These are phyloP conservation scores for Metalampra italica DNA, from an alignment of 2,888 invertebrate species.

Conservation along the genomic window DNA sequence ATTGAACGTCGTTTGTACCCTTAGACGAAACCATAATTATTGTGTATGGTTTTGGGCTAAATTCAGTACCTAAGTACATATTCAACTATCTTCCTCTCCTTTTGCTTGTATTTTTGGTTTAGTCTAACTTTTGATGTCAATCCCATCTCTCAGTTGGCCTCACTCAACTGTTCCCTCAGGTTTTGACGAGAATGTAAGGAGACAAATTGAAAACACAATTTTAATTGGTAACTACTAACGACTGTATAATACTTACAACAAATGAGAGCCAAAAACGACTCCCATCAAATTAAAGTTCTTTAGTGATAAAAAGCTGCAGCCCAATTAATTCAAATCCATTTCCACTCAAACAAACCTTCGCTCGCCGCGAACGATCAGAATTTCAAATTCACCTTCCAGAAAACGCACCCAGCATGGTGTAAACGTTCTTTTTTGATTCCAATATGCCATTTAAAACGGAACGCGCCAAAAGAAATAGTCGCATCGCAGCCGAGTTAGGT, in stretches of 20 bases:
- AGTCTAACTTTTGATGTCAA: too few species aligned
- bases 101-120: too few species aligned
- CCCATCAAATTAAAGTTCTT: slow-evolving; percentile 69
- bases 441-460: slow-evolving; percentile 73
- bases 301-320: slow-evolving; percentile 46
- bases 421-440: slow-evolving; percentile 75
- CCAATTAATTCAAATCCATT: slow-evolving; percentile 76
- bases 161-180: too few species aligned
- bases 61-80: too few species aligned
- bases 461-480: slow-evolving; percentile 73
- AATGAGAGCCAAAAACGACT: slow-evolving; percentile 30
- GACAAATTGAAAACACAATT: too few species aligned
- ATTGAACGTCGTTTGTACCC: too few species aligned
- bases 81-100: too few species aligned
- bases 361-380: slow-evolving; percentile 66
- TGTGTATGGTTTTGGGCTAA: too few species aligned
- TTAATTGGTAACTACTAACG: not conserved
- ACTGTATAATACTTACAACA: slow-evolving; percentile 7
- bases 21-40: too few species aligned
- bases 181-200: too few species aligned
- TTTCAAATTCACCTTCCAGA: slow-evolving; percentile 71
- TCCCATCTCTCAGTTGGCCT: too few species aligned
- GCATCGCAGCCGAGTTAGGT: slow-evolving; percentile 67
- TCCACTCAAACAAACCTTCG: slow-evolving; percentile 57
- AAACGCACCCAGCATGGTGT: slow-evolving; percentile 66